Conservation (phyloP, 2,113 vertebrate species). For the Oryzias melastigma region DNA sequence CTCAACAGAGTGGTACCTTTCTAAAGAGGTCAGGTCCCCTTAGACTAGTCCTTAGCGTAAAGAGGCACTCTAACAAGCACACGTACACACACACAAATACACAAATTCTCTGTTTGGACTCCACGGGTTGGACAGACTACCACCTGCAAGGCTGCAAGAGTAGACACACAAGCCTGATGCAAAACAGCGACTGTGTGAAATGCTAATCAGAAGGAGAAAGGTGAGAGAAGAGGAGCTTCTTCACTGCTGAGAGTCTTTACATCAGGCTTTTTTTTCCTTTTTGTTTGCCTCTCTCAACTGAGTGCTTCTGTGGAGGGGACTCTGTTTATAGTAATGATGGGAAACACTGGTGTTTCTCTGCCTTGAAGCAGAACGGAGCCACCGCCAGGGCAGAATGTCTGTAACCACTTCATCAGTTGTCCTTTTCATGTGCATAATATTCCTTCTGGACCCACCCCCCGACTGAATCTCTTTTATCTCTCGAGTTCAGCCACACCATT, state of each 20-base stretch:
- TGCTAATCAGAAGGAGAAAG: slow-evolving; percentile 67
- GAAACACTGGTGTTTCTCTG: slow-evolving; percentile 50
- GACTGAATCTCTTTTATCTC: slow-evolving; percentile 47
- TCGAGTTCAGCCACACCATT: slow-evolving; percentile 30
- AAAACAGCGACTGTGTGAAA: slow-evolving; percentile 77
- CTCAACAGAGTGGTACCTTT: slow-evolving; percentile 26
- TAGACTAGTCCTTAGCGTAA: slow-evolving; percentile 28
- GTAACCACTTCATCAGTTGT: slow-evolving; percentile 54
- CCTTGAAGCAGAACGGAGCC: slow-evolving; percentile 43
- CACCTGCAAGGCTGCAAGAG: slow-evolving; percentile 72
- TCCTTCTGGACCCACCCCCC: slow-evolving; percentile 22
- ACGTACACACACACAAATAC: slow-evolving; percentile 8
- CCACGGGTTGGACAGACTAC: slow-evolving; percentile 58
- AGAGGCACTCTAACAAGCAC: slow-evolving; percentile 22
- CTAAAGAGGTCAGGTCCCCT: slow-evolving; percentile 58
- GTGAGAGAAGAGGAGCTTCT: slow-evolving; percentile 56
- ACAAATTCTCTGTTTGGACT: slow-evolving; percentile 45
- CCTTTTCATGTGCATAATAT: slow-evolving; percentile 46
- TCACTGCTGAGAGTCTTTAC: slow-evolving; percentile 69
- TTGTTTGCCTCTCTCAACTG: slow-evolving; percentile 68
- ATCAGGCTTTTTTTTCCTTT: slow-evolving; percentile 43
- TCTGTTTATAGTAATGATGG: slow-evolving; percentile 47
- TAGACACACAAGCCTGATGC: slow-evolving; percentile 66
- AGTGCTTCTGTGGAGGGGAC: slow-evolving; percentile 60
- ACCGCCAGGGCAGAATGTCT: slow-evolving; percentile 43